phyloP scores from a whole-genome alignment of 2,113 vertebrate species.

The Terrapene triunguis region DNA sequence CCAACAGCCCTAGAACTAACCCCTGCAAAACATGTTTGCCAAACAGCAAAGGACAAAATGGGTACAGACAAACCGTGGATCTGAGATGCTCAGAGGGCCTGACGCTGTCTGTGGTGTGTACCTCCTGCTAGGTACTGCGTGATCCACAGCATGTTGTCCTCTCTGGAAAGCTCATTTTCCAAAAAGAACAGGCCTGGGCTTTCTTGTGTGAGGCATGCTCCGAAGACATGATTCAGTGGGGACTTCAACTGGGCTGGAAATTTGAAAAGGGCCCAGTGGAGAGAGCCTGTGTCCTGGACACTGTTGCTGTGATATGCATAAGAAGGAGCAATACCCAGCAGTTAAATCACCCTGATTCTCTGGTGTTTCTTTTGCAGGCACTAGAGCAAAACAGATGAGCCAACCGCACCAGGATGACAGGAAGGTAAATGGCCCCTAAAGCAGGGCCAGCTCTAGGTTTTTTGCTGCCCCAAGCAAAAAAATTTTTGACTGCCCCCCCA shows the following conservation, averaged over 20 bases:
- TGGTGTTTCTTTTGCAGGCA: constrained; percentile 49
- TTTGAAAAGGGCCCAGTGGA: neutral
- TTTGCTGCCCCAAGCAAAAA: no score
- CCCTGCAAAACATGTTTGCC: constrained; percentile 26
- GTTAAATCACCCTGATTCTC: neutral
- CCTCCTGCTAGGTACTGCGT: neutral
- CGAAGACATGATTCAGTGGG: neutral
- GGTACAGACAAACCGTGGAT: constrained; percentile 19
- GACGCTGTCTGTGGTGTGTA: constrained; percentile 46
- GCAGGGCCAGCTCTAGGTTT: neutral
- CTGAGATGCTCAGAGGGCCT: neutral
- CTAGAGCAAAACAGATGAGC: neutral
- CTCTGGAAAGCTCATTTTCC: constrained; percentile 7
- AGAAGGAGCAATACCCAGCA: neutral
- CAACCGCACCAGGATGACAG: constrained; percentile 57
- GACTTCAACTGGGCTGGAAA: neutral
- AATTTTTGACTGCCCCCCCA: no score
- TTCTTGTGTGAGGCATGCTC: neutral
- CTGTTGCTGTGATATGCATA: neutral
- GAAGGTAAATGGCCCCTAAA: constrained; percentile 55
- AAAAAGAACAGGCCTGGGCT: constrained; percentile 26
- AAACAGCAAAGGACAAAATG: constrained; percentile 38
- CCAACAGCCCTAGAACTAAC: neutral
- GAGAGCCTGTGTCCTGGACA: neutral
- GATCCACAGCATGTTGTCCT: neutral